Evolutionary conservation across 2,888 invertebrate species (phyloP).

Genomic region (Baronia brevicornis): DNA sequence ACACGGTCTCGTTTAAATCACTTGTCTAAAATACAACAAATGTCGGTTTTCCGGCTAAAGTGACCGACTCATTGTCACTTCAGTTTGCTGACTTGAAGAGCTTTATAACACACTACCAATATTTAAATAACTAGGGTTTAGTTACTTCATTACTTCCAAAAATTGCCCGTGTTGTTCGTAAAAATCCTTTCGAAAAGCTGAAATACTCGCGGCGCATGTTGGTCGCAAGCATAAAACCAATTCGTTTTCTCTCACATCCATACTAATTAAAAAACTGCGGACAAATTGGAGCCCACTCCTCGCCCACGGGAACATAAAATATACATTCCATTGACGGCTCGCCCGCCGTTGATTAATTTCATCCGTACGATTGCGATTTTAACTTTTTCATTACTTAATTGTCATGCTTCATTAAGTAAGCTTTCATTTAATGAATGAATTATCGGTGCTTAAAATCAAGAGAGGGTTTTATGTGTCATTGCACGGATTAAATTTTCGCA

Average conservation of each 20-base stretch:
- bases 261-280: conserved; percentile 73
- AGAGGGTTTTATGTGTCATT: no score
- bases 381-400: conserved; percentile 62
- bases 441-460: conserved; percentile 15
- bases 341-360: conserved; percentile 65
- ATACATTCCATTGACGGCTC: conserved; percentile 60
- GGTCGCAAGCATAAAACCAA: conserved; percentile 51
- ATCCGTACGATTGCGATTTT: conserved; percentile 61
- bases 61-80: no score
- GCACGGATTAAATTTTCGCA: no score
- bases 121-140: no score
- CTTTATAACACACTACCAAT: no score
- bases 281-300: conserved; percentile 65
- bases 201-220: conserved; percentile 19
- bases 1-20: no score
- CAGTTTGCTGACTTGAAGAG: no score
- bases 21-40: no score
- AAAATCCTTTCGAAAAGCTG: conserved; percentile 4
- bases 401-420: conserved; percentile 53
- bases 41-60: no score
- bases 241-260: conserved; percentile 64
- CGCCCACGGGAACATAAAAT: conserved; percentile 70
- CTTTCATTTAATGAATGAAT: conserved; percentile 29
- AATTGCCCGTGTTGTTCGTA: conserved; percentile 12
- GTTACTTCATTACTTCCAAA: no score